Base-by-base conservation (phyloP, 2,113 vertebrate species). In the Corydoras maculifer region DNA sequence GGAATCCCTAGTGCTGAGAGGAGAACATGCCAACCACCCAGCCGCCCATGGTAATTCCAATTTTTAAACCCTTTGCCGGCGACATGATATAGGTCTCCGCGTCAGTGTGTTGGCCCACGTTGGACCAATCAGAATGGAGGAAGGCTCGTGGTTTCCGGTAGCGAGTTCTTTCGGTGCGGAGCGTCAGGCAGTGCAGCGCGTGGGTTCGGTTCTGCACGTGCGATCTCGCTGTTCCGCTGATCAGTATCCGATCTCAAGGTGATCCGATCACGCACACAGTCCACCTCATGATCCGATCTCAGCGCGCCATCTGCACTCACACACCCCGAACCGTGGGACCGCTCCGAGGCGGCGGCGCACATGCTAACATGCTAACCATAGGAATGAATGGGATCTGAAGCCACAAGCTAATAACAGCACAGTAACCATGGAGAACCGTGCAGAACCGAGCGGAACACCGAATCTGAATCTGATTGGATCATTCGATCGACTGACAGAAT, bases 161-260 rank as follows among this genome's bases (percentile, higher is more conserved):
- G 49, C 25, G 9, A 8, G n/a, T 68, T 72, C 78, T 77, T 79
- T 82, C 68, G 50, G 55, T 73, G 68, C 58, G 64, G 54, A 75
- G 68, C 54, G n/a, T 68, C 43, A 68, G 59, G 61, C 29, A 55
- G 81, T 69, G 75, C 50, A 29, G 25, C 57, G 61, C 77, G 78
- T 69, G 81, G 74, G 65, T 53, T 53, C 54, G 3, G 30, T 35
- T 35, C 49, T 50, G 61, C 58, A 58, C 58, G 25, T 14, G 50
- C 71, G 58, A 68, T 69, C 55, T 9, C 32, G 30, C 71, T 59
- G 25, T n/a, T 9, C 32, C 55, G 12, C 62, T 58, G 70, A 30
- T 74, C 8, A 54, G 60, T 64, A 53, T 30, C 31, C 68, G 35
- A 72, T 65, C 55, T 70, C 35, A 77, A 82, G 81, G 81, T 82